Base-by-base conservation (phyloP, 2,797 vertebrate genomes). In the Meriones psammophilus region DNA sequence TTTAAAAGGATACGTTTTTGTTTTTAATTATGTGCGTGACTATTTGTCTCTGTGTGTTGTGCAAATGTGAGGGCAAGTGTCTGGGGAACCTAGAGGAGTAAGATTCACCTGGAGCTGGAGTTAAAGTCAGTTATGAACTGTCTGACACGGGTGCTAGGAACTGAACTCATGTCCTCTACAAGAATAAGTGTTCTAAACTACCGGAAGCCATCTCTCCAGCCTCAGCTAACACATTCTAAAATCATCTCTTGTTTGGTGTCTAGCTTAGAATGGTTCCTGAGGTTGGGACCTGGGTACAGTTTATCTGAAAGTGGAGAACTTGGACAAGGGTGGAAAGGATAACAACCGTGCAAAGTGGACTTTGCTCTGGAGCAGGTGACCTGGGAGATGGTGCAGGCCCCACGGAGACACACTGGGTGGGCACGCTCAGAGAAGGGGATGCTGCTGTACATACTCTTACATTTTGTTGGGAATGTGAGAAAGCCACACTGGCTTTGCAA, bases 261-360 rank as follows among this genome's bases (percentile, higher is more conserved):
- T 30, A 86, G 10, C 14, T 36, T 74, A 39, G 50, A 85, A 8
- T 6, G 8, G 39, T 33, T 24, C 46, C 18, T 64, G 56, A 78
- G 54, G 13, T 30, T 33, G 46, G 73, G 6, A n/a, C 10, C 77
- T 73, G 15, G 39, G 33, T 20, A 1, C 14, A 60, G 8, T 30
- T 60, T 46, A 26, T 33, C 42, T 79, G 66, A 58, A 18, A 76
- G 6, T 15, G 33, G 5, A 68, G 15, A 58, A 39, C 0, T 5
- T 0, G n/a, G 30, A 74, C 5, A 20, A 6, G 6, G 76, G 64
- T 28, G 80, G 50, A 5, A 24, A 26, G 42, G 71, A 3, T 39
- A 5, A 60, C 1, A 9, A 26, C 8, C 7, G 0, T 0, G 0
- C 6, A 2, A 7, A 10, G 26, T 14, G 56, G 50, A n/a, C 58